Conservation (phyloP, 1,140 invertebrate species). For the Pogonognathellus flavescens region DNA sequence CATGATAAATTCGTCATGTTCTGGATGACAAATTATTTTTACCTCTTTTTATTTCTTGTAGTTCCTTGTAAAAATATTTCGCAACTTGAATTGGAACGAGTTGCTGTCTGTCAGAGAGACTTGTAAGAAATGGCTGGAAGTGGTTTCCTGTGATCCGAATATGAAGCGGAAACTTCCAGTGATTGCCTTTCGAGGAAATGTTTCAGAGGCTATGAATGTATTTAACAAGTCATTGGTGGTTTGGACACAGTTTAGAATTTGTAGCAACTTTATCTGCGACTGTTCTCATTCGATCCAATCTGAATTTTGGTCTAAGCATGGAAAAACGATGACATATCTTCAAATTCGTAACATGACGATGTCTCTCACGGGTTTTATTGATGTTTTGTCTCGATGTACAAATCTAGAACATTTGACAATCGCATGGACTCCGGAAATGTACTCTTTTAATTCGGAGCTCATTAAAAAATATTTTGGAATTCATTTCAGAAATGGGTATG, state of each 20-base stretch:
- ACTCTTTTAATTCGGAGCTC: conserved; percentile 62
- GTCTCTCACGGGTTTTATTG: conserved; percentile 56
- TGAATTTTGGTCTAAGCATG: conserved; percentile 62
- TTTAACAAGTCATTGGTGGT: conserved; percentile 58
- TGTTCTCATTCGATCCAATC: conserved; percentile 49
- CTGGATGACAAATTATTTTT: not conserved
- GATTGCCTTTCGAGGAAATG: conserved; percentile 13
- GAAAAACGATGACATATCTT: conserved; percentile 44
- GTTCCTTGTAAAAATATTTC: conserved; percentile 56
- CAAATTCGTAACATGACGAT: conserved; percentile 60
- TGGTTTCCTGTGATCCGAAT: conserved; percentile 16
- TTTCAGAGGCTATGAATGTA: conserved; percentile 42
- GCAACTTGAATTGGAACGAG: conserved; percentile 59
- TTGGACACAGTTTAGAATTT: conserved; percentile 61
- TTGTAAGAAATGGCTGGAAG: conserved; percentile 63
- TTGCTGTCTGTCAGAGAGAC: conserved; percentile 50
- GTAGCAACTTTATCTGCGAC: conserved; percentile 48
- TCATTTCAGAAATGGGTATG: conserved; percentile 59
- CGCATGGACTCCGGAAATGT: conserved; percentile 62
- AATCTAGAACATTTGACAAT: conserved; percentile 56
- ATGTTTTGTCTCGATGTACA: conserved; percentile 57
- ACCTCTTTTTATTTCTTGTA: conserved; percentile 10
- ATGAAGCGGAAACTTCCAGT: not conserved
- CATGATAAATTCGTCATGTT: not conserved
- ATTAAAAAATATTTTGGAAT: conserved; percentile 64